These are phyloP conservation scores for Neodontobutis hainanensis DNA, from an alignment of 2,113 vertebrate genomes.

Conservation along the genomic window DNA sequence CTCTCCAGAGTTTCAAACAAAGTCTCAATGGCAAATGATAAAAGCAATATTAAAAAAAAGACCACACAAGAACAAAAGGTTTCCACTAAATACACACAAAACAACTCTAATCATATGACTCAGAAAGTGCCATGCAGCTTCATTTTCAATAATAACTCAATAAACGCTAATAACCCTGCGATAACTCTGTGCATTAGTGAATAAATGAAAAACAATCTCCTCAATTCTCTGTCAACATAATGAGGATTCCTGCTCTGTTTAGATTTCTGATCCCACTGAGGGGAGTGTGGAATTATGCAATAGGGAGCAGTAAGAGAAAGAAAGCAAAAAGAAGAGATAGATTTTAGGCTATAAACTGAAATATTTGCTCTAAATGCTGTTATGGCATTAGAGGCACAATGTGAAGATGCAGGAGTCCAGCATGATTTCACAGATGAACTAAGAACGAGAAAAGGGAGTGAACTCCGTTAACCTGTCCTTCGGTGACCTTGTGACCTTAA, in stretches of 20 bases:
- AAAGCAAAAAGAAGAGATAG: background rate
- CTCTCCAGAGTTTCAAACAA: background rate
- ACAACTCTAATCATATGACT: background rate
- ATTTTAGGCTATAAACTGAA: no score
- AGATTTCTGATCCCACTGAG: conserved; percentile 48
- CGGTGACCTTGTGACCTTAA: no score
- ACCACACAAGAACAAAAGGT: background rate
- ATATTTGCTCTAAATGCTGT: no score
- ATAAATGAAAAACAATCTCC: conserved; percentile 44
- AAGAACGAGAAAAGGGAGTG: no score
- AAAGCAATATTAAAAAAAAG: background rate
- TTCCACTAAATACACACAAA: background rate
- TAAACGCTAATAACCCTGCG: conserved; percentile 38
- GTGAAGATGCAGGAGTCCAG: no score
- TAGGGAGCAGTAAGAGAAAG: background rate
- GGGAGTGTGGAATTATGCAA: background rate
- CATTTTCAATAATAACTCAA: conserved; percentile 1
- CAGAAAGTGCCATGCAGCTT: background rate
- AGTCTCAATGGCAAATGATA: background rate
- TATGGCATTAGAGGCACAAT: no score
- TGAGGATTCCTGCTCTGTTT: conserved; percentile 60
- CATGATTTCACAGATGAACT: no score
- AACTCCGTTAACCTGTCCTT: no score
- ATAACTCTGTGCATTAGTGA: conserved; percentile 38
- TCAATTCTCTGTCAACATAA: conserved; percentile 44